These are phyloP conservation scores for Aegithalos caudatus DNA, from an alignment of 2,113 vertebrate genomes.

Conservation along the genomic window DNA sequence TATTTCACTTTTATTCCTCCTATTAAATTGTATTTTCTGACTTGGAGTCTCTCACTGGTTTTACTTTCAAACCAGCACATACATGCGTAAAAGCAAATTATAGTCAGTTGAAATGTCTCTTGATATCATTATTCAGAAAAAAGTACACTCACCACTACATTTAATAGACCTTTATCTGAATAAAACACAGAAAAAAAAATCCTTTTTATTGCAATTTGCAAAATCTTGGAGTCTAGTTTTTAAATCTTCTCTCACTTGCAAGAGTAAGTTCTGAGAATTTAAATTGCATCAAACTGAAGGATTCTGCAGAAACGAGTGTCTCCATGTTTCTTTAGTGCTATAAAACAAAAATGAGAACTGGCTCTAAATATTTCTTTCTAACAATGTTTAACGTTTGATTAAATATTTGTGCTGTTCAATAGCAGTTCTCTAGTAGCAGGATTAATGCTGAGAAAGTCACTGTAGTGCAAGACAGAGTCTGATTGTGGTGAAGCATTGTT, in stretches of 20 bases:
- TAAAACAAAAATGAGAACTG: constrained; percentile 37
- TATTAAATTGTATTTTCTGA: no score
- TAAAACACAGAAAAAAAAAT: background rate
- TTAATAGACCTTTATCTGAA: background rate
- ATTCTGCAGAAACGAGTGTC: background rate
- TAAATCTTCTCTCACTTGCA: constrained; percentile 21
- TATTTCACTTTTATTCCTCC: no score
- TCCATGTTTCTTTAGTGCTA: constrained; percentile 6
- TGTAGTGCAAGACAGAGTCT: background rate
- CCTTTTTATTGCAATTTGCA: background rate
- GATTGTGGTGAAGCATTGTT: background rate
- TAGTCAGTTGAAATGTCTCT: background rate
- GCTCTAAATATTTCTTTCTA: constrained; percentile 32
- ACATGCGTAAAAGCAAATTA: background rate
- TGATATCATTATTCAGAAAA: background rate
- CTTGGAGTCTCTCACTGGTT: no score
- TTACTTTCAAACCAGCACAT: no score
- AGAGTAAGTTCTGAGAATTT: background rate
- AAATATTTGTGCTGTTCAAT: constrained; percentile 55
- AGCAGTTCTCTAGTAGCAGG: background rate
- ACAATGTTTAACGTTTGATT: constrained; percentile 36
- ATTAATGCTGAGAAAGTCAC: background rate
- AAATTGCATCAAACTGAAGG: background rate
- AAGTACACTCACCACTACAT: background rate
- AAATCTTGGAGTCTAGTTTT: background rate